Evolutionary conservation across 2,113 vertebrate species (phyloP).

Genomic region (Pagrus major): DNA sequence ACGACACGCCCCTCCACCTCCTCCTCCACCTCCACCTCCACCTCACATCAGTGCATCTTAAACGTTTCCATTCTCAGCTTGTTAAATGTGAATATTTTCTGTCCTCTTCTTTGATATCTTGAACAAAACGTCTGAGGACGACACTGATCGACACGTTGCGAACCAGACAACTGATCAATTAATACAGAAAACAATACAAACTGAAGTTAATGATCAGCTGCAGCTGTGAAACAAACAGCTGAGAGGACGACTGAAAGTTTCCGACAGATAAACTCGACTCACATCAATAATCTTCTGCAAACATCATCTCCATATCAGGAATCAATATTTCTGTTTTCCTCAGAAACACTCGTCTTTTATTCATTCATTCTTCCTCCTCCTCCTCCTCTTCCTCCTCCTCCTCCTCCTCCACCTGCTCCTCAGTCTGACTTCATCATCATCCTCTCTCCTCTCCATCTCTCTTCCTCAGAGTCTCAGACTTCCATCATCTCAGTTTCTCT

Average conservation of each 20-base stretch:
- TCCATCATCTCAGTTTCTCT: conserved; percentile 38
- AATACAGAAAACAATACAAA: too few species aligned
- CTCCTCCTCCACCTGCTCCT: background rate
- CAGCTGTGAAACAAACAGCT: too few species aligned
- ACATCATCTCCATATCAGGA: conserved; percentile 41
- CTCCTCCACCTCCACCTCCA: background rate
- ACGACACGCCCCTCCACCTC: background rate
- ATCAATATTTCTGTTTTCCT: conserved; percentile 29
- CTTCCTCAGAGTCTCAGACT: background rate
- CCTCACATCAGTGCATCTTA: background rate
- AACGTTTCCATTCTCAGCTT: too few species aligned
- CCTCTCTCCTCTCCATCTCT: background rate
- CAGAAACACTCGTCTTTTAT: background rate
- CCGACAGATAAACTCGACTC: background rate
- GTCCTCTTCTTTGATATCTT: too few species aligned
- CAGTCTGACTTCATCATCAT: background rate
- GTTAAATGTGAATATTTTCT: too few species aligned
- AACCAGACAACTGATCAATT: too few species aligned
- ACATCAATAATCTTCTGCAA: conserved; percentile 26
- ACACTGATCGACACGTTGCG: too few species aligned
- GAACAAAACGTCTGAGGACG: too few species aligned
- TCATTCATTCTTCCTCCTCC: background rate
- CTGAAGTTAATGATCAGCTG: too few species aligned
- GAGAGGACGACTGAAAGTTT: too few species aligned
- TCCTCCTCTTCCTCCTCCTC: background rate